Conservation (phyloP, 2,797 vertebrate species). For the Hoplostethus atlanticus region DNA sequence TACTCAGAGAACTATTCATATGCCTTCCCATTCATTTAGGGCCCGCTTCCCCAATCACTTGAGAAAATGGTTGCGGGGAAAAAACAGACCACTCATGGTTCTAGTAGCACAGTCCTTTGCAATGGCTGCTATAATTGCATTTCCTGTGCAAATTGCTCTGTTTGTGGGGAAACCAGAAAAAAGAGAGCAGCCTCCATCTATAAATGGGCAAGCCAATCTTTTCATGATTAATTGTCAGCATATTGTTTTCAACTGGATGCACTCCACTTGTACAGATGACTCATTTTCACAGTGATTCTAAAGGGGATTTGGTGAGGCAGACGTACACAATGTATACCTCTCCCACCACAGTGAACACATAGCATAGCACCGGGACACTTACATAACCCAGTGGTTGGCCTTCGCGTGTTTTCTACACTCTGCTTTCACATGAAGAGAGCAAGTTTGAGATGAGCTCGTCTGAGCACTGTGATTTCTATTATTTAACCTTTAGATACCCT, state of each 20-base stretch:
- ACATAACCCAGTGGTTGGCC: constrained; percentile 20
- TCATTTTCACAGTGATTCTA: constrained; percentile 67
- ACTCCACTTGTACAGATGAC: constrained; percentile 72
- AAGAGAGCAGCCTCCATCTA: constrained; percentile 63
- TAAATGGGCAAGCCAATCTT: constrained; percentile 71
- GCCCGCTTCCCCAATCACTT: constrained; percentile 82
- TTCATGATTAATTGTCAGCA: constrained; percentile 79
- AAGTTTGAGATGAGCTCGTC: neutral
- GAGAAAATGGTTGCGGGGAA: constrained; percentile 80
- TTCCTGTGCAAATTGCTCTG: constrained; percentile 78
- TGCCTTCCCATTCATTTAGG: constrained; percentile 78
- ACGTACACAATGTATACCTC: constrained; percentile 45
- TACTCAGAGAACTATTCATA: constrained; percentile 68
- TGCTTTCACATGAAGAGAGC: neutral
- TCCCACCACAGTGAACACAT: constrained; percentile 50
- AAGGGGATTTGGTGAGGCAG: constrained; percentile 46
- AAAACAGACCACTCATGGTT: constrained; percentile 75
- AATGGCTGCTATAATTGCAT: constrained; percentile 77
- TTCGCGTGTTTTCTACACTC: neutral
- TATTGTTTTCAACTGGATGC: constrained; percentile 78
- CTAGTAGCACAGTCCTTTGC: constrained; percentile 71
- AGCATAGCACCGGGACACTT: constrained; percentile 30
- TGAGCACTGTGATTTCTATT: neutral
- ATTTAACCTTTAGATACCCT: neutral
- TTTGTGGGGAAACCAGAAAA: constrained; percentile 68